Base-by-base conservation (phyloP, 2,113 vertebrate species). In the Erinaceus europaeus region DNA sequence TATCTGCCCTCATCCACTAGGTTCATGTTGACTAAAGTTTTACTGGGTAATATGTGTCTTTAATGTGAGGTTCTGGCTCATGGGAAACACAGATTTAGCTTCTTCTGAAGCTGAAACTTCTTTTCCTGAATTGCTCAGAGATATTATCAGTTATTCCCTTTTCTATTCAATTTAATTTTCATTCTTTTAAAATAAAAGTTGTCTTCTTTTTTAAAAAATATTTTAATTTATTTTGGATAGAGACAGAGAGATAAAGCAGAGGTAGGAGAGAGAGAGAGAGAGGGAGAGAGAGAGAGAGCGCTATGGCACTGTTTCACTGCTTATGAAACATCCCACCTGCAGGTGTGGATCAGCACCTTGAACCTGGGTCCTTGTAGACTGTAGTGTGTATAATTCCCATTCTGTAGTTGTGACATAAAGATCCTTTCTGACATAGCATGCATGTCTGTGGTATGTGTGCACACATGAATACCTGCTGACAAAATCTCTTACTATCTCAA, bases 41-140 rank as follows among this genome's bases (percentile, higher is more conserved):
- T 17, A 7, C 27, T 34, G 10, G 59, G 34, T 32, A n/a, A 34
- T 12, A 34, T 17, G 2, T 34, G 59, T 34, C n/a, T 21, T 6
- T 14, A 9, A 1, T 14, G 4, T 15, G n/a, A 61, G 21, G 36
- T 42, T 1, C 3, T 32, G 13, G 40, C n/a, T 7, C 2, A 5
- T 59, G 59, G 42, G n/a, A 64, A 71, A 9, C 3, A 1, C 27
- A 15, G 53, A 9, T 52, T 50, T 55, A 84, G 34, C 1, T 10
- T 84, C 9, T 0, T 15, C 9, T 36, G 59, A 71, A 32, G 40
- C 14, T 23, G 73, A 2, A 20, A 14, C 14, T 53, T 55, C 38
- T 57, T 5, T 38, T n/a, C 18, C 3, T 76, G 20, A 71, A 44
- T 57, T 38, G 6, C 44, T 86, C 40, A 34, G n/a, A n/a, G n/a